Conservation (phyloP, 2,888 invertebrate species). For the Drosophila melanosoma region DNA sequence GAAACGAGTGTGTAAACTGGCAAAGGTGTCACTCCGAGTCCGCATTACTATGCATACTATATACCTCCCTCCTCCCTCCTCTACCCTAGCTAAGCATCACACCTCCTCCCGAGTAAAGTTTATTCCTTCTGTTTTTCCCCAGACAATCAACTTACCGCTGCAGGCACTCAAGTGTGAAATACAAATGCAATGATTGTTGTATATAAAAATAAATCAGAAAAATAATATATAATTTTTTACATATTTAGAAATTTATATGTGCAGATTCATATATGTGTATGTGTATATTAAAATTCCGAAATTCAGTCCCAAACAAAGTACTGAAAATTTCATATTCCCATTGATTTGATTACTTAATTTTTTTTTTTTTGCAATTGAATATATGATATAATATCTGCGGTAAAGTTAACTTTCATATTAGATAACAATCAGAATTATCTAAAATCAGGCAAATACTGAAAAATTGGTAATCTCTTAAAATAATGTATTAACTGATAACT, state of each 20-base stretch:
- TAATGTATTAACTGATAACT: neutral
- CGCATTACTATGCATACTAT: constrained; percentile 11
- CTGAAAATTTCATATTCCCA: neutral
- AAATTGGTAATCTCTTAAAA: neutral
- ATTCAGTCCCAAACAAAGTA: neutral
- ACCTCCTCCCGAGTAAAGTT: neutral
- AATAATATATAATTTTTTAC: neutral
- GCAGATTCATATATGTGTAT: neutral
- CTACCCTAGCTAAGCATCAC: neutral
- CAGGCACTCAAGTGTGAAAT: constrained; percentile 58
- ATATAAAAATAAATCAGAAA: constrained; percentile 18
- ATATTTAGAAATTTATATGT: neutral
- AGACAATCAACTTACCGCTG: constrained; percentile 22
- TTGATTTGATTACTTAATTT: neutral
- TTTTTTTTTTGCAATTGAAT: neutral
- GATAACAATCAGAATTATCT: neutral
- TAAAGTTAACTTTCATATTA: neutral
- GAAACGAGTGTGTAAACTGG: constrained; percentile 46
- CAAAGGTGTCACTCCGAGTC: constrained; percentile 54
- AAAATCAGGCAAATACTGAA: neutral
- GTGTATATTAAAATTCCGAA: no score
- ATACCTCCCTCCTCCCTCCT: neutral
- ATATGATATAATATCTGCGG: no score
- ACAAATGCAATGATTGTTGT: constrained; percentile 47
- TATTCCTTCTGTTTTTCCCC: neutral